phyloP scores from a whole-genome alignment of 2,797 vertebrate genomes.

The Notamacropus eugenii region DNA sequence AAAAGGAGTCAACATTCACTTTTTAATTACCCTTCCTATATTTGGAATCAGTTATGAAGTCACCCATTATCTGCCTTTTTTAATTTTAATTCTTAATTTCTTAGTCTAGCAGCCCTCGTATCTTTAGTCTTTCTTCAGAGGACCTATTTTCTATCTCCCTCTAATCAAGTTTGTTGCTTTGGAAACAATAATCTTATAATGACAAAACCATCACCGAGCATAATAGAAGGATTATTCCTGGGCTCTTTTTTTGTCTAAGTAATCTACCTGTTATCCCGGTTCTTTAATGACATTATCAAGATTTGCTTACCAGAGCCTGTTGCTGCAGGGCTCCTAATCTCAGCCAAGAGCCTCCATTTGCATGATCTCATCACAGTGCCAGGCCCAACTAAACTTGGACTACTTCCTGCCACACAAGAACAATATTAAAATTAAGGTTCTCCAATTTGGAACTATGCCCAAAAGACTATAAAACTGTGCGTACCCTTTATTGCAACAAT shows the following conservation, averaged over 20 bases:
- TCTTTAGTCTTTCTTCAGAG: not conserved
- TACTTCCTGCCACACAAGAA: not conserved
- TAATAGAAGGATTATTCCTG: not conserved
- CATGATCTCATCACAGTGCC: not conserved
- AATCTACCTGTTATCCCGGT: not conserved
- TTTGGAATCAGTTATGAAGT: not conserved
- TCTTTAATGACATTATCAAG: not conserved
- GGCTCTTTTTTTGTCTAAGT: not conserved
- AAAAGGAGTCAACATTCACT: not conserved
- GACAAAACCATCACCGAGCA: not conserved
- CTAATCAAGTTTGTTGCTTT: not conserved
- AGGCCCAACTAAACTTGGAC: not conserved
- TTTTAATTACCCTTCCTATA: not conserved
- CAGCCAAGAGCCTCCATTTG: not conserved
- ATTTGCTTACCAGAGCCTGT: not conserved
- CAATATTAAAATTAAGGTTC: not conserved
- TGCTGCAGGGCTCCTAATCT: not conserved
- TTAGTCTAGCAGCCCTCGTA: not conserved
- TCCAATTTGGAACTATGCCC: too few species aligned
- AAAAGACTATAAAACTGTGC: too few species aligned
- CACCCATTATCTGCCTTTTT: not conserved
- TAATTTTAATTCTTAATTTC: not conserved
- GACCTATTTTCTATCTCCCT: not conserved
- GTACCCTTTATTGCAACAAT: too few species aligned
- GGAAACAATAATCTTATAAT: not conserved